phyloP scores from a whole-genome alignment of 2,888 invertebrate species.

The Dasypogon diadema region DNA sequence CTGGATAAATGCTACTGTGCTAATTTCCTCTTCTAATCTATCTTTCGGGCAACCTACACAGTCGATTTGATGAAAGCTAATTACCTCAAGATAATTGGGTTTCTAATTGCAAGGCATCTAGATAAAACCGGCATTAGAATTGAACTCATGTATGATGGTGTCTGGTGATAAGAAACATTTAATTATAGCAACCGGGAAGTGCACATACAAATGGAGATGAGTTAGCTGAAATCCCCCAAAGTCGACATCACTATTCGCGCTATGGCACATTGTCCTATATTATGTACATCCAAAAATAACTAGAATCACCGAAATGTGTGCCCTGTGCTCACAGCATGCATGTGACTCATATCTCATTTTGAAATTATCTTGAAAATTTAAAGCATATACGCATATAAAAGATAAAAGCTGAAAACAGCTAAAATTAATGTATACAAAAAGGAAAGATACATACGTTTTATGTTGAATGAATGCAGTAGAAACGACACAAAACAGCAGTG shows the following conservation, averaged over 20 bases:
- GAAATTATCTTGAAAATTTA: slow-evolving; percentile 8
- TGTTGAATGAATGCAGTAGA: slow-evolving; percentile 4
- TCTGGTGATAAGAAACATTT: slow-evolving; percentile 16
- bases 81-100: slow-evolving; percentile 32
- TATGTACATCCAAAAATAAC: slow-evolving; percentile 11
- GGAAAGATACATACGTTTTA: slow-evolving; percentile 37
- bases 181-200: slow-evolving; percentile 42
- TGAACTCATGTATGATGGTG: neutral
- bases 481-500: neutral
- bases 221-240: slow-evolving; percentile 26
- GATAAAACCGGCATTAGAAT: slow-evolving; percentile 32
- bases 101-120: slow-evolving; percentile 29
- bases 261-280: slow-evolving; percentile 14
- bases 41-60: no score
- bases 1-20: no score
- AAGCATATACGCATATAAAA: neutral
- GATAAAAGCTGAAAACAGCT: slow-evolving; percentile 9
- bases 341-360: neutral
- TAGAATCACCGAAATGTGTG: neutral
- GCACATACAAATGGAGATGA: no score
- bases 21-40: no score
- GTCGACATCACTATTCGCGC: slow-evolving; percentile 6
- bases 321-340: no score
- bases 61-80: slow-evolving; percentile 73
- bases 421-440: slow-evolving; percentile 13